Percentiles rank a stretch among this genome's conserved stretches.
These are phyloP conservation scores for Proteles cristata DNA, from an alignment of 2,113 vertebrate species.

Conservation along the genomic window DNA sequence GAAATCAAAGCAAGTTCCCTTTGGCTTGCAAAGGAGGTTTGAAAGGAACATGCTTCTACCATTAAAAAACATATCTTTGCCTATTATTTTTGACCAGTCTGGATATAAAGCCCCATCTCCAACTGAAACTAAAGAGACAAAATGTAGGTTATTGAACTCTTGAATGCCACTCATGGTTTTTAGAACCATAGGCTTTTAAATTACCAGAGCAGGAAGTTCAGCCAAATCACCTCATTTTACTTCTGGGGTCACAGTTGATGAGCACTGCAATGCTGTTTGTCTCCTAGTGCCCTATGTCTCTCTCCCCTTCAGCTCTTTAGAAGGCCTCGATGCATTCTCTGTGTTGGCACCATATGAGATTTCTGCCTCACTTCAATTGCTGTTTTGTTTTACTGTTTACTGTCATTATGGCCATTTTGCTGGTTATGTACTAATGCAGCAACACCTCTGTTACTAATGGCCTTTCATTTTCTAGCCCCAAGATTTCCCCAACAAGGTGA, in stretches of 20 bases:
- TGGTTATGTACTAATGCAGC: background rate
- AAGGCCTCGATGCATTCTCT: slow-evolving; percentile 26
- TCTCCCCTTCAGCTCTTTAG: slow-evolving; percentile 40
- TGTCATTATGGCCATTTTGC: background rate
- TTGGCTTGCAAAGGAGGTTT: background rate
- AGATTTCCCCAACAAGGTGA: slow-evolving; percentile 35
- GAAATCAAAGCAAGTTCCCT: background rate
- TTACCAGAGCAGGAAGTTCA: background rate
- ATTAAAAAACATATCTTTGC: background rate
- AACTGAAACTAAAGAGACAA: background rate
- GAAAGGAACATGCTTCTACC: slow-evolving; percentile 1
- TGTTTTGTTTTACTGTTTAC: slow-evolving; percentile 37
- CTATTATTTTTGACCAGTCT: slow-evolving; percentile 35
- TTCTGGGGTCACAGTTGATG: background rate
- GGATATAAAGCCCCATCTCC: background rate
- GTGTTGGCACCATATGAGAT: background rate
- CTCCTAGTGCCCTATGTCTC: slow-evolving; percentile 65
- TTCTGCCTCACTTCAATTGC: background rate
- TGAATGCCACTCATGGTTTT: background rate
- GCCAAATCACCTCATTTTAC: background rate
- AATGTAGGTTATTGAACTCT: slow-evolving; percentile 12
- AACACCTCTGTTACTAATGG: background rate
- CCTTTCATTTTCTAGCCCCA: slow-evolving; percentile 19
- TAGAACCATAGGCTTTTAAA: slow-evolving; percentile 9
- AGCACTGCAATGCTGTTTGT: slow-evolving; percentile 65